Base-by-base conservation (phyloP, 2,888 invertebrate species). In the Drosophila paramelanica region DNA sequence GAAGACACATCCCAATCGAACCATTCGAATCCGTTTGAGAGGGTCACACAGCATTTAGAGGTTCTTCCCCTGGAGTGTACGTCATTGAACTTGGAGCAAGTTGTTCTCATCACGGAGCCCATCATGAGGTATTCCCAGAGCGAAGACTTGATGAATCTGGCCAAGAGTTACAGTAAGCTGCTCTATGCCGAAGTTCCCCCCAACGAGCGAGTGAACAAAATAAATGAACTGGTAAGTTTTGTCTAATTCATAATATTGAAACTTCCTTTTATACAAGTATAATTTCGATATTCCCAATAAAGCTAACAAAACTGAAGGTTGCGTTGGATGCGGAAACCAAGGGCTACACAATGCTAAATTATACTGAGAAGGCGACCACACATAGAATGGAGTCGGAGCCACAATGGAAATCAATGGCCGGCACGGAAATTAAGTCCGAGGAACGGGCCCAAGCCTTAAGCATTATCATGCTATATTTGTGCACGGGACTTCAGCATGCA, bases 401-500 rank as follows among this genome's bases (percentile, higher is more conserved):
- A 3, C 14, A 65, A 3, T 68, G 68, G 60, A 73, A 70, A 43
- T 49, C 67, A 1, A 47, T 64, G 25, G 62, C 49, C 17, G 64
- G 41, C 14, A 53, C 62, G 23, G 78, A 84, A 47, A 57, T 61
- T 38, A 61, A 96, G 89, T 95, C 96, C 45, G 98, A 98, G 90
- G 95, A 96, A 75, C 96, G 97, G 87, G 96, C 98, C 7, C 97
- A 97, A 92, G 97, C 98, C 0, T 93, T 99, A 71, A 97, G 98
- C 52, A 96, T 98, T 56, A 94, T 98, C 75, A 96, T 98, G 96
- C 93, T 99, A 77, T 98, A 98, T 93, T 97, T 98, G 92, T 99
- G 98, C 93, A 96, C 98, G 4, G 98, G 98, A 3, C 94, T 98
- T 66, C 98, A 98, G 90, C 90, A 92, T 77, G 92, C 92, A 20